Base-by-base conservation (phyloP, 2,888 invertebrate genomes). In the Mythimna loreyi region DNA sequence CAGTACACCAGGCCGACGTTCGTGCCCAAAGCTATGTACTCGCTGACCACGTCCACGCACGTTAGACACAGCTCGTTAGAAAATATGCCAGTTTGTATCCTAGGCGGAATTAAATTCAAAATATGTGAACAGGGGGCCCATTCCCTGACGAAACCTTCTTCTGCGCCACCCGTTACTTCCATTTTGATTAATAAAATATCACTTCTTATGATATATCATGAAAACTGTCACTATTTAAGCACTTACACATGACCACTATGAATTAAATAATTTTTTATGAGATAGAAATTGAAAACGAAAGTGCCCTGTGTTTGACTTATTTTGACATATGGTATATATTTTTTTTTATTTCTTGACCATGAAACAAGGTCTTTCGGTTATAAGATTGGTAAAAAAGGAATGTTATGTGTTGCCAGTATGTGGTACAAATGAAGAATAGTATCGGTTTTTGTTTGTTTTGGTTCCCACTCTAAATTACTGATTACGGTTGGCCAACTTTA, bases 1-100 rank as follows among this genome's bases (percentile, higher is more conserved):
- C 99, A 98, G 91, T 98, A 99, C 33, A 98, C 97, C 65, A 98
- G 94, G 3, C 99, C 99, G 23, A 97, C 97, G 93, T 98, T 98
- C 2, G 98, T 98, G 2, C 99, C 99, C 65, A 99, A 91, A 1
- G 98, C 98, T 78, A 99, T 96, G 90, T 97, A 98, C 84, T 98
- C 98, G 23, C 97, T 96, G 52, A 98, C 96, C n/a, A 97, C 97
- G 94, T 98, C 98, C 50, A 99, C 96, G 88, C 98, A 98, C 1
- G 98, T 99, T 70, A 98, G 95, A 90, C 94, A 96, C 53, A 98
- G 93, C 89, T 98, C 97, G 86, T 97, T 97, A 19, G 97, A 97
- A 91, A 98, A 98, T 82, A 98, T 92, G 6, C 98, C 98, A 86
- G 96, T 97, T 90, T 98, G 97, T 67, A 97, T 96, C 86, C 97